Evolutionary conservation across 2,888 invertebrate species (phyloP), one percentile per base, ranked within the genome.

Genomic region (Platerodrilus igneus): DNA sequence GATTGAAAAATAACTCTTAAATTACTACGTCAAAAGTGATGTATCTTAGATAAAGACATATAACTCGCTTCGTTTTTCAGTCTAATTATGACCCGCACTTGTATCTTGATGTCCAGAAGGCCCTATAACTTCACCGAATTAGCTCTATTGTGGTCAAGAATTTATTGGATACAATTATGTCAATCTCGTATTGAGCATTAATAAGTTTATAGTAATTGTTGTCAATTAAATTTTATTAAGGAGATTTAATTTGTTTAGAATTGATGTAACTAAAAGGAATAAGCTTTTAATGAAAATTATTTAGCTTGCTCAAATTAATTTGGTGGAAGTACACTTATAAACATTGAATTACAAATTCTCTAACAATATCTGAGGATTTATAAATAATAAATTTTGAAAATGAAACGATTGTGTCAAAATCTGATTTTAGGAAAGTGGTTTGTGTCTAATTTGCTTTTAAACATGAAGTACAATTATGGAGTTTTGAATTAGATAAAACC

Each of bases 401-500:
- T 29, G 10, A 26, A 20, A 25, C 13, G 15, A 31, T 19, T 5
- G 20, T 23, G 32, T 26, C 35, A 38, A 41, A 47, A 47, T 47
- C 47, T n/a, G n/a, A n/a, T n/a, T n/a, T n/a, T n/a, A 23, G 41
- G 29, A 29, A 28, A 28, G 27, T 23, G 37, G 37, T 41, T 47
- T 37, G 41, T 41, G 29, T n/a, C n/a, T 43, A 44, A 44, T 44
- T 38, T 35, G 27, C 32, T 40, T 37, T 43, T 43, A 44, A 47
- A 44, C 43, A 44, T 44, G 36, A 34, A 30, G 45, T n/a, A n/a
- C n/a, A 47, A 48, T 41, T 50, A 41, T 50, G 49, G 49, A 49
- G 47, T 51, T 58, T 50, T 51, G 55, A 58, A 59, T 61, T 57
- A 55, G 51, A 57, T 58, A 56, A 56, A 57, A 52, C 55, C 55